Percentiles rank a stretch among this genome's conserved stretches.
These are phyloP conservation scores for Sminthurides aquaticus DNA, from an alignment of 2,888 invertebrate species.

Conservation along the genomic window DNA sequence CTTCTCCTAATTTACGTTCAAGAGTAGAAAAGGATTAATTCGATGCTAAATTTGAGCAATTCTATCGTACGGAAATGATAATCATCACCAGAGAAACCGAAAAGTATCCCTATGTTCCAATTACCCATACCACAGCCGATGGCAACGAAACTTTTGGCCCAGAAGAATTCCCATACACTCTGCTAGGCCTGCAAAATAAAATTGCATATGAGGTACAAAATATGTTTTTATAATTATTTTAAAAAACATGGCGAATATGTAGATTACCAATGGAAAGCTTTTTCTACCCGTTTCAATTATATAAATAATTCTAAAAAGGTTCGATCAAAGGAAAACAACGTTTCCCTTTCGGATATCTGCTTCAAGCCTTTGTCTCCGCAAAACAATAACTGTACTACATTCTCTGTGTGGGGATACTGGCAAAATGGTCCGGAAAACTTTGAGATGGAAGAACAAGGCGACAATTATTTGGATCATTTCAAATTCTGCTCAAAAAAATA, in stretches of 20 bases:
- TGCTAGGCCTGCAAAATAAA: constrained; percentile 63
- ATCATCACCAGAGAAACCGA: constrained; percentile 58
- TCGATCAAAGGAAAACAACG: constrained; percentile 19
- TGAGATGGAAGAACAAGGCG: constrained; percentile 44
- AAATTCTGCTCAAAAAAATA: constrained; percentile 60
- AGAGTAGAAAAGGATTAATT: constrained; percentile 84
- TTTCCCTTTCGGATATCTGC: constrained; percentile 71
- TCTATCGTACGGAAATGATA: constrained; percentile 86
- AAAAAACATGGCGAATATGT: too few species aligned
- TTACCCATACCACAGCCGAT: constrained; percentile 56
- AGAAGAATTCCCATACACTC: constrained; percentile 64
- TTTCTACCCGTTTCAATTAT: too few species aligned
- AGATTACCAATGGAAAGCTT: background rate
- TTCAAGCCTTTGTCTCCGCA: constrained; percentile 75
- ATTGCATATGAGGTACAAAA: constrained; percentile 52
- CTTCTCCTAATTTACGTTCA: constrained; percentile 76
- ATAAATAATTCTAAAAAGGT: too few species aligned
- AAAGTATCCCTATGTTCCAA: background rate
- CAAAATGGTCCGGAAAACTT: constrained; percentile 61
- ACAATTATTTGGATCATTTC: constrained; percentile 68
- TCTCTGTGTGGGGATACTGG: constrained; percentile 88
- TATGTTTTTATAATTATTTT: too few species aligned
- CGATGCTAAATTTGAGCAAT: constrained; percentile 87
- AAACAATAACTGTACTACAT: constrained; percentile 69
- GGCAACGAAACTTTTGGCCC: constrained; percentile 68